Evolutionary conservation across 2,888 invertebrate genomes (phyloP), one percentile per base, ranked within the genome.

Genomic region (Alloplasta piceator): DNA sequence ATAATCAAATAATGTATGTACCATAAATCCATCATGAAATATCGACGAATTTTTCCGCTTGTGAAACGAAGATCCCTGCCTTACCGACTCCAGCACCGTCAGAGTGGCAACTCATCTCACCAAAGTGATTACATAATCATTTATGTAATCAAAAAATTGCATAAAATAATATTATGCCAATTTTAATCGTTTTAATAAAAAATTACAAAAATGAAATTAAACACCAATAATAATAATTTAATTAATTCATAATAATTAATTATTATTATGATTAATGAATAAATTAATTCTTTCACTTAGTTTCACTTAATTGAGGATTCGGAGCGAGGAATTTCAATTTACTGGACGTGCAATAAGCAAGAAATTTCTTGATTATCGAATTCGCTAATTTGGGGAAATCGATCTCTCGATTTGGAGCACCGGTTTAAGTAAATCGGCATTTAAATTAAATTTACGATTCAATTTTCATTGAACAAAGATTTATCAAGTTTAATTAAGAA

Each of bases 1-100:
- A 41, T 41, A 41, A 5, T 41, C 5, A 41, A 6, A 41, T 6
- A 41, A 41, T 41, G 41, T 41, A 50, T 10, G 12, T 50, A n/a
- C 6, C n/a, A 50, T 12, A 12, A 50, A 50, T 3, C 50, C 12
- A 50, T 6, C 14, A 46, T 50, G n/a, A 50, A 50, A 6, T 9
- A 50, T 3, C 50, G 14, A 50, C n/a, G 12, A 12, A 50, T n/a
- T 50, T 50, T 9, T 50, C n/a, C 6, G 14, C 12, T 50, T 14
- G 50, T 50, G 12, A n/a, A 71, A 41, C 6, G 9, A 52, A 71
- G 66, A 43, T 36, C 58, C 9, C 71, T 66, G 52, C n/a, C 10
- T 5, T 12, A 10, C 66, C 77, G 60, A 56, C 71, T 6, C 14
- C 10, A 6, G 14, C 26, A 71, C 58, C 71, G 10, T 58, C 66